phyloP scores from a whole-genome alignment of 2,797 vertebrate genomes.

The Mormyrops attenuatus region DNA sequence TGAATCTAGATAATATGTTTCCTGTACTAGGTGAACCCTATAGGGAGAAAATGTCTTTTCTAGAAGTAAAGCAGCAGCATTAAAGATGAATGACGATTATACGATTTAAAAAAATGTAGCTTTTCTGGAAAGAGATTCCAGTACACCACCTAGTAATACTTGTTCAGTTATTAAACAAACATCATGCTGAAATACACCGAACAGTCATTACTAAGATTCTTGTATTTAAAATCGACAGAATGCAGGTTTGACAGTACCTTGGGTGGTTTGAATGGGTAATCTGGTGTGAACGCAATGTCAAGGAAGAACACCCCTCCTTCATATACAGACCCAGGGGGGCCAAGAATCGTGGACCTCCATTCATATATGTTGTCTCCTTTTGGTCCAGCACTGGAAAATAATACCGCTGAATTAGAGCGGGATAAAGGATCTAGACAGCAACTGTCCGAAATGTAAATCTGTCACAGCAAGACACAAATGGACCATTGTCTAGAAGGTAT shows the following conservation, averaged over 20 bases:
- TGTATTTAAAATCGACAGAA: neutral
- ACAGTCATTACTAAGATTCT: neutral
- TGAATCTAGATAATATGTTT: neutral
- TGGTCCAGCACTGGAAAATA: constrained; percentile 72
- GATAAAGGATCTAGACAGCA: neutral
- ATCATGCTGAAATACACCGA: neutral
- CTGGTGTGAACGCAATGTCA: constrained; percentile 90
- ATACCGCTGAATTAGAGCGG: neutral
- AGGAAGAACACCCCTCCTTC: constrained; percentile 94
- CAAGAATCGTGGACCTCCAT: constrained; percentile 92
- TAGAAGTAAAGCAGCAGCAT: neutral
- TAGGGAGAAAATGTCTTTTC: neutral
- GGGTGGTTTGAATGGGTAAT: constrained; percentile 95
- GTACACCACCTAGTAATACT: neutral
- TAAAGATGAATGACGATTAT: neutral
- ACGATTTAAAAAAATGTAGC: neutral
- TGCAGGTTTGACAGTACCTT: constrained; percentile 65
- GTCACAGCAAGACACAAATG: neutral
- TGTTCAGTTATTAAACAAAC: neutral
- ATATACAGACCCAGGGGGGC: constrained; percentile 92
- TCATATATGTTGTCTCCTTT: constrained; percentile 96
- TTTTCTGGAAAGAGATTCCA: neutral
- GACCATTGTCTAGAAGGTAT: neutral
- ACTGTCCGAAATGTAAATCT: neutral
- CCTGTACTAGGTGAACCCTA: neutral